A percentile compares a stretch with the other conserved stretches of the same genome.
Evolutionary conservation across 2,797 vertebrate genomes (phyloP).

Genomic region (Lates japonicus): DNA sequence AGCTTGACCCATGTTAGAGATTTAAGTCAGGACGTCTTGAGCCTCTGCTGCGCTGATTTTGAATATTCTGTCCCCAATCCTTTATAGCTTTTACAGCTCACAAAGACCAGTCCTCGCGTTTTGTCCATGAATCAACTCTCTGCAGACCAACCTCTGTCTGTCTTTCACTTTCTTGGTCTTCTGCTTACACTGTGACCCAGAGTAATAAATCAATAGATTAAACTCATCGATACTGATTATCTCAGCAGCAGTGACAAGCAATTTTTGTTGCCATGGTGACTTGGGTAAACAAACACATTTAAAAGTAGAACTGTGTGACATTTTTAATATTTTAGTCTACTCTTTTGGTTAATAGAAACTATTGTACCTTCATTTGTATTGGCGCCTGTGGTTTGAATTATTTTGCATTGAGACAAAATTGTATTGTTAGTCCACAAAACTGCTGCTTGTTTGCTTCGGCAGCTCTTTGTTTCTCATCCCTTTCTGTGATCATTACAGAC

Average conservation of each 20-base stretch:
- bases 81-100: not conserved
- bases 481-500: slow-evolving; percentile 4
- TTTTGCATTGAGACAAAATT: slow-evolving; percentile 2
- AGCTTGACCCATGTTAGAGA: slow-evolving; percentile 9
- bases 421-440: slow-evolving; percentile 1
- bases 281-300: slow-evolving; percentile 3
- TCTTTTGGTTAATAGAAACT: not conserved
- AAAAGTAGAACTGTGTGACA: slow-evolving; percentile 5
- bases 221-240: not conserved
- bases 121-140: slow-evolving; percentile 11
- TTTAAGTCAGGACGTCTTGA: slow-evolving; percentile 6
- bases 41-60: slow-evolving; percentile 10
- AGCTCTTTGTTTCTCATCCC: slow-evolving; percentile 11
- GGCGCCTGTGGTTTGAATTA: slow-evolving; percentile 10
- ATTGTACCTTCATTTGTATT: slow-evolving; percentile 12
- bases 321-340: slow-evolving; percentile 29
- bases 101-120: not conserved
- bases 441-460: slow-evolving; percentile 11
- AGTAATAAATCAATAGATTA: not conserved
- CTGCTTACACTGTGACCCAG: not conserved
- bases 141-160: not conserved
- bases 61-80: not conserved
- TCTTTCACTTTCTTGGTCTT: not conserved
- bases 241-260: not conserved
- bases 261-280: not conserved